Evolutionary conservation across 1,140 invertebrate genomes (phyloP).

Genomic region (Pogonomyrmex californicus): DNA sequence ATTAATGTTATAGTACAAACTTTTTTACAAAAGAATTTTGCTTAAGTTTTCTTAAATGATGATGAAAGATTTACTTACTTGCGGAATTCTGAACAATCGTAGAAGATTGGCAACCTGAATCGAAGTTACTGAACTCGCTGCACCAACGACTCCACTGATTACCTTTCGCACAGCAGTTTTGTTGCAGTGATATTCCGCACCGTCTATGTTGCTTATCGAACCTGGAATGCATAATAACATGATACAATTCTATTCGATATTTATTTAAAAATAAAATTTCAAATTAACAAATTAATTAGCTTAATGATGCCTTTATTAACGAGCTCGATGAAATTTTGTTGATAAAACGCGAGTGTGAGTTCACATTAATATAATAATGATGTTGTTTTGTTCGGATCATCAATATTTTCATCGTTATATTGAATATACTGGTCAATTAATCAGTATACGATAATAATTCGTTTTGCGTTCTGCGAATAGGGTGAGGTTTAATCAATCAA

Average conservation of each 20-base stretch:
- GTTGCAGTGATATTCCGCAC: conserved; percentile 95
- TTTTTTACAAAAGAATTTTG: neutral
- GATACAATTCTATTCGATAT: neutral
- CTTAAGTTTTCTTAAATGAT: neutral
- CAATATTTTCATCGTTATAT: conserved; percentile 72
- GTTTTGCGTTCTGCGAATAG: conserved; percentile 18
- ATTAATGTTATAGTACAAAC: neutral
- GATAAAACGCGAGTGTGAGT: conserved; percentile 18
- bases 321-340: conserved; percentile 10
- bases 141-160: conserved; percentile 98
- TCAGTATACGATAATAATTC: conserved; percentile 64
- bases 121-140: conserved; percentile 97
- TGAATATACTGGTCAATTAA: conserved; percentile 67
- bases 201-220: conserved; percentile 98
- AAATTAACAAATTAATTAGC: conserved; percentile 51
- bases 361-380: conserved; percentile 73
- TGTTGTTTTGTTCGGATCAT: conserved; percentile 63
- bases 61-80: conserved; percentile 92
- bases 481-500: conserved; percentile 11
- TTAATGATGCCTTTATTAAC: conserved; percentile 15
- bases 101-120: conserved; percentile 98
- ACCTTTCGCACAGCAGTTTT: conserved; percentile 94
- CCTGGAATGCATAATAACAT: conserved; percentile 89
- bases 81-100: conserved; percentile 97
- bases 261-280: conserved; percentile 46